Percentiles rank a stretch among this genome's conserved stretches.
These are phyloP conservation scores for Nephrotoma guestfalica DNA, from an alignment of 2,888 invertebrate species.

Conservation along the genomic window DNA sequence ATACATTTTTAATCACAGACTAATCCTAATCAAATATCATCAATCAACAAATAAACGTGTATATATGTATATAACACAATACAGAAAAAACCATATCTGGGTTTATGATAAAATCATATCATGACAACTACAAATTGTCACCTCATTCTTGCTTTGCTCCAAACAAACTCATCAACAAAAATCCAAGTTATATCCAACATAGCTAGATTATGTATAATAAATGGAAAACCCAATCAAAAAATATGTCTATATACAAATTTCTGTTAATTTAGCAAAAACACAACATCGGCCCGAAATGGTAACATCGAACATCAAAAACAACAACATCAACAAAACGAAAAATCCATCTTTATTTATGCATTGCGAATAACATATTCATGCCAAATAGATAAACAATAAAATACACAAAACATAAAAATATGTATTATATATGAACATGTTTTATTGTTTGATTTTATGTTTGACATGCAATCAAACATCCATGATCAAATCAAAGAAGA, in stretches of 20 bases:
- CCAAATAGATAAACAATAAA: not conserved
- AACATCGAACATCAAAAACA: not conserved
- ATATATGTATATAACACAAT: not conserved
- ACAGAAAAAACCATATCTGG: not conserved
- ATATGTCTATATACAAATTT: not conserved
- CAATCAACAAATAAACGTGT: not conserved
- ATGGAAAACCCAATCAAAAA: not conserved
- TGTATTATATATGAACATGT: not conserved
- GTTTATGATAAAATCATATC: not conserved
- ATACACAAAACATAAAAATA: not conserved
- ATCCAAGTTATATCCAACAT: not conserved
- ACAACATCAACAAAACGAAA: not conserved
- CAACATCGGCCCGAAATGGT: not conserved
- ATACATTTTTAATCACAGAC: not conserved
- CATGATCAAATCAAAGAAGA: not conserved
- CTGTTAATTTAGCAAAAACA: not conserved
- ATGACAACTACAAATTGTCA: slow-evolving; percentile 3
- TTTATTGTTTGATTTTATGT: slow-evolving; percentile 3
- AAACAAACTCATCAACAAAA: not conserved
- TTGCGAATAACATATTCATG: not conserved
- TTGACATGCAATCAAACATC: slow-evolving; percentile 3
- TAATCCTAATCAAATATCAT: not conserved
- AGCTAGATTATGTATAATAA: not conserved
- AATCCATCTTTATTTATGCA: not conserved
- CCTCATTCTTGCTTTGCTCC: not conserved